phyloP scores from a whole-genome alignment of 2,888 invertebrate species.

The Orthonychiurus folsomi region DNA sequence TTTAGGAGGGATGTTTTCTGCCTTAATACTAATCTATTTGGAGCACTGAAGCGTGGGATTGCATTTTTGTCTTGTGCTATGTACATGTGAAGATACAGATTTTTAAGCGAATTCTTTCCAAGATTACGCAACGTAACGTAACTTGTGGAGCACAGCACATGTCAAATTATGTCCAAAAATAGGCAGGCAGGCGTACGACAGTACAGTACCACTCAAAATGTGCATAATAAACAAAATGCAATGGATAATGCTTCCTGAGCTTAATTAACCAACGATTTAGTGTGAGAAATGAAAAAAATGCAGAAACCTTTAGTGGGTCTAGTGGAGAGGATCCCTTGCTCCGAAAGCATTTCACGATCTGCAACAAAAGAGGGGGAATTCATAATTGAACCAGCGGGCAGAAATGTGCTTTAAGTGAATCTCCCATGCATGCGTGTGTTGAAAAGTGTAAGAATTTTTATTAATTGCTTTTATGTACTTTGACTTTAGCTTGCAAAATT shows the following conservation, averaged over 20 bases:
- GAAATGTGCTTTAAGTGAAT: neutral
- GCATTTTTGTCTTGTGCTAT: no score
- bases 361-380: conserved; percentile 35
- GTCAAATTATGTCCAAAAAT: neutral
- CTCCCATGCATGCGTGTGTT: neutral
- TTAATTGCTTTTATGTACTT: neutral
- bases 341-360: conserved; percentile 41
- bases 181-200: neutral
- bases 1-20: no score
- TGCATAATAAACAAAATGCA: conserved; percentile 7
- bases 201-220: neutral
- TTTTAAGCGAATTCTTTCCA: no score
- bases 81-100: no score
- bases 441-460: neutral
- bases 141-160: neutral
- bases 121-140: neutral
- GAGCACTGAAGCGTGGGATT: no score
- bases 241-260: conserved; percentile 2
- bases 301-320: conserved; percentile 38
- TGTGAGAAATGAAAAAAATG: conserved; percentile 18
- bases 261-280: neutral
- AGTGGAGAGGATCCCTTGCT: conserved; percentile 39
- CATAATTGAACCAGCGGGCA: no score
- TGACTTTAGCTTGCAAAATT: neutral
- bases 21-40: no score